phyloP scores from a whole-genome alignment of 64 coral and sea anemone species.

The Stichodactyla helianthus region DNA sequence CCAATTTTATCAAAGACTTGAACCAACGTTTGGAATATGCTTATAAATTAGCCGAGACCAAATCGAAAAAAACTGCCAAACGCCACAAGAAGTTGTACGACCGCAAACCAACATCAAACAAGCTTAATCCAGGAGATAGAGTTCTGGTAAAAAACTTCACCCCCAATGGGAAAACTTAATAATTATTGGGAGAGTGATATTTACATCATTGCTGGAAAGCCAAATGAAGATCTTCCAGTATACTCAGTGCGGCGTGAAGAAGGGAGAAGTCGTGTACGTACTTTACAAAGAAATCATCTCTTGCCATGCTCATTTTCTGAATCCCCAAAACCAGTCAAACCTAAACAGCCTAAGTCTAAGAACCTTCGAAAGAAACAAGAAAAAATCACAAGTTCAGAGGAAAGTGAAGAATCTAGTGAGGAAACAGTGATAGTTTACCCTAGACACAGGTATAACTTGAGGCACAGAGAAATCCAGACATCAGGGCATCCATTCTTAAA shows the following conservation, averaged over 20 bases:
- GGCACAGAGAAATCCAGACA: neutral
- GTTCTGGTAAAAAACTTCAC: constrained; percentile 7
- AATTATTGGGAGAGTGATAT: constrained; percentile 13
- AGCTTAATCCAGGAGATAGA: constrained; percentile 4
- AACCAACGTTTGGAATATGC: neutral
- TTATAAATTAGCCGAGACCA: neutral
- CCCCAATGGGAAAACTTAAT: neutral
- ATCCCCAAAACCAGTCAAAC: neutral
- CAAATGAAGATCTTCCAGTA: constrained; percentile 5
- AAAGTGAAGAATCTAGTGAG: neutral
- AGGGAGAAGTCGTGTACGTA: constrained; percentile 16
- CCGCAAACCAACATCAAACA: neutral
- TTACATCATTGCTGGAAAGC: constrained; percentile 1
- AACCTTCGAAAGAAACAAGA: neutral
- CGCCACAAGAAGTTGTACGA: neutral
- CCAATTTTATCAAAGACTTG: constrained; percentile 5
- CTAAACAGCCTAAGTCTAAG: neutral
- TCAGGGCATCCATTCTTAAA: neutral
- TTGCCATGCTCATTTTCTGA: constrained; percentile 19
- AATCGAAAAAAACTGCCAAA: neutral
- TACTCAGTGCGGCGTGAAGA: constrained; percentile 15
- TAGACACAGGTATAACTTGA: neutral
- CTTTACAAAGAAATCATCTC: constrained; percentile 32
- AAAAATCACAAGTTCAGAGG: neutral
- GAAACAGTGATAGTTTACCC: neutral